Base-by-base conservation (phyloP, 2,113 vertebrate species). In the Anoura caudifer region DNA sequence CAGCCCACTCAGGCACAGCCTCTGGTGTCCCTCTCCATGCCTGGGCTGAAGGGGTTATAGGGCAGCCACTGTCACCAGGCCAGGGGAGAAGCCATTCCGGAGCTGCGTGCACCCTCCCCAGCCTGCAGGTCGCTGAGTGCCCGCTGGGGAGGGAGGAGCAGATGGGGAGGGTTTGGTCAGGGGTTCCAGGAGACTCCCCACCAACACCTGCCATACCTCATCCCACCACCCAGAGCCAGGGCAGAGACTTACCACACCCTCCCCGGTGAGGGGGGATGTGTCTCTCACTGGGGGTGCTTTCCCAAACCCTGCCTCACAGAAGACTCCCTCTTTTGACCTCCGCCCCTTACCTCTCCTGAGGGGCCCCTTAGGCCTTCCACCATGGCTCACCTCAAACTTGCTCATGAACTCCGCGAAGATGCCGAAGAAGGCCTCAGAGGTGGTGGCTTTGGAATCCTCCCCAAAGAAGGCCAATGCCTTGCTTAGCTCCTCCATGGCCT, bases 371-470 rank as follows among this genome's bases (percentile, higher is more conserved):
- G 6, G 28, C 20, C 69, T 92, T 67, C 45, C 33, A 26, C 63
- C 1, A 0, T 0, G 19, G 5, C 99, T 99, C 97, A 99, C 99
- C 99, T 99, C 99, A 95, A 99, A 99, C 98, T 99, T 99, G 97
- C 99, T 99, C 70, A 99, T 99, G 97, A 99, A 99, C 38, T 99
- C 99, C 3, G 99, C 98, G 67, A 99, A 99, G 97, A 99, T 99
- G 97, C 99, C 99, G 7, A 99, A 99, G 98, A 99, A 99, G 41
- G 98, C 97, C 97, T 99, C 99, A 0, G 99, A 99, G 72, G 98
- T 99, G 41, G 99, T 99, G 98, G 98, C 98, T 92, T 99, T 99
- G 5, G 99, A 98, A 98, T 99, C 99, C 91, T 99, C 99, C 54
- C 99, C 99, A 0, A 99, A 99, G 98, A 99, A 99, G 36, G 99